Conservation (phyloP, 1,140 invertebrate species). For the Berghia stephanieae region DNA sequence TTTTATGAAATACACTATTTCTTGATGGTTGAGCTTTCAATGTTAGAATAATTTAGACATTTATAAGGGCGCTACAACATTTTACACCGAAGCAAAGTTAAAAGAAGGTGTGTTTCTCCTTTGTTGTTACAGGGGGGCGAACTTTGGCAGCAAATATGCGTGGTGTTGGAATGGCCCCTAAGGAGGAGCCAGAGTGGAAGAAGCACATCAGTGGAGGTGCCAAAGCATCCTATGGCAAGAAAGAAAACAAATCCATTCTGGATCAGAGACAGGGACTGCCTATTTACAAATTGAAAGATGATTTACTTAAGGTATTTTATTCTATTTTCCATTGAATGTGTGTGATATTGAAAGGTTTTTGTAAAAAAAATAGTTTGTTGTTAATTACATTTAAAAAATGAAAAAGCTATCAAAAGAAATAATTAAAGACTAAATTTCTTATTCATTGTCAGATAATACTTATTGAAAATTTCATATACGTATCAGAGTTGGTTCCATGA, state of each 20-base stretch:
- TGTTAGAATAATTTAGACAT: too few relatives aligned
- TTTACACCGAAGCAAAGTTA: too few relatives aligned
- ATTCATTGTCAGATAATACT: too few relatives aligned
- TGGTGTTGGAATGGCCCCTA: constrained; percentile 75
- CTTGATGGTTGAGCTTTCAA: too few relatives aligned
- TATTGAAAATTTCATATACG: too few relatives aligned
- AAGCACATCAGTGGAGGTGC: constrained; percentile 97
- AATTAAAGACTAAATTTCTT: too few relatives aligned
- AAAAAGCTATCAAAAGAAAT: too few relatives aligned
- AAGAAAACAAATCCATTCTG: constrained; percentile 90
- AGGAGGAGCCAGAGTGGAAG: constrained; percentile 98
- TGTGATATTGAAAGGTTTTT: not conserved
- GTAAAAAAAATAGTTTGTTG: too few relatives aligned
- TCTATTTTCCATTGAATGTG: not conserved
- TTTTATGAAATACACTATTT: too few relatives aligned
- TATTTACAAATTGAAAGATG: constrained; percentile 94
- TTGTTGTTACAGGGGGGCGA: constrained; percentile 73
- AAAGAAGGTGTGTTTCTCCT: not conserved
- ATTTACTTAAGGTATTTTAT: constrained; percentile 85
- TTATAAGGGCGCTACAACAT: too few relatives aligned
- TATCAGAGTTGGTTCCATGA: too few relatives aligned
- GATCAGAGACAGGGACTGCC: constrained; percentile 96
- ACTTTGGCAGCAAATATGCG: constrained; percentile 81
- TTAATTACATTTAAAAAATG: too few relatives aligned
- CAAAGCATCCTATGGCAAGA: constrained; percentile 97